Evolutionary conservation across 53 echinoderm and acorn worm species (phyloP).

Genomic region (Stichopus horrens): DNA sequence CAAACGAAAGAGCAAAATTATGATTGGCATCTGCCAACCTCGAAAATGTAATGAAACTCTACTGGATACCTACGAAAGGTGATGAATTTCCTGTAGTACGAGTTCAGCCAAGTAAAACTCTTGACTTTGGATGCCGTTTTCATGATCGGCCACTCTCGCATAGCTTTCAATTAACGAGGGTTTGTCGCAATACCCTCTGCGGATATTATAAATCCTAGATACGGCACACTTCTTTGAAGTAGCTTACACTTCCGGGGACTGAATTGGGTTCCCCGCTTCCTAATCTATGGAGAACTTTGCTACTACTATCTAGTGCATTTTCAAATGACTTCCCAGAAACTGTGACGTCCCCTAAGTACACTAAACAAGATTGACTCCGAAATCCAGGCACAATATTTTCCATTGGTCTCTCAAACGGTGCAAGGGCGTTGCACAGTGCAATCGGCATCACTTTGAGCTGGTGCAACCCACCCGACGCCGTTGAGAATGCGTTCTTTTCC

Average conservation of each 20-base stretch:
- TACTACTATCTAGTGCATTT: background rate
- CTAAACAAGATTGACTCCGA: conserved; percentile 8
- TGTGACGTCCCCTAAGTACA: conserved; percentile 34
- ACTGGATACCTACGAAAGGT: too few species aligned
- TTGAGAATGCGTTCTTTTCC: background rate
- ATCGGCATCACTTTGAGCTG: conserved; percentile 15
- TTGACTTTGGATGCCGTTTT: background rate
- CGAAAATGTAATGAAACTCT: too few species aligned
- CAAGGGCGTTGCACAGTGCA: conserved; percentile 35
- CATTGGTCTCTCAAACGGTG: background rate
- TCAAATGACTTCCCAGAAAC: conserved; percentile 21
- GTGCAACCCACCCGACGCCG: background rate
- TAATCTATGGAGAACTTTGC: background rate
- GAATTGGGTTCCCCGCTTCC: conserved; percentile 5
- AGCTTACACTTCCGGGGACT: conserved; percentile 26
- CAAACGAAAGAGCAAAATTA: too few species aligned
- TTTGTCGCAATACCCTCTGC: conserved; percentile 25
- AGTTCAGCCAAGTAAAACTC: background rate
- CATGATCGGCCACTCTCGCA: background rate
- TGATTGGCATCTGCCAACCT: too few species aligned
- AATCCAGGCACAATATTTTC: background rate
- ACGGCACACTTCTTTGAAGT: background rate
- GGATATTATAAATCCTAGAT: conserved; percentile 31
- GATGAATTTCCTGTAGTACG: background rate
- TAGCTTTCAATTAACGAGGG: conserved; percentile 15